Conservation (phyloP, 2,888 invertebrate species). For the Caenorhabditis sp. region DNA sequence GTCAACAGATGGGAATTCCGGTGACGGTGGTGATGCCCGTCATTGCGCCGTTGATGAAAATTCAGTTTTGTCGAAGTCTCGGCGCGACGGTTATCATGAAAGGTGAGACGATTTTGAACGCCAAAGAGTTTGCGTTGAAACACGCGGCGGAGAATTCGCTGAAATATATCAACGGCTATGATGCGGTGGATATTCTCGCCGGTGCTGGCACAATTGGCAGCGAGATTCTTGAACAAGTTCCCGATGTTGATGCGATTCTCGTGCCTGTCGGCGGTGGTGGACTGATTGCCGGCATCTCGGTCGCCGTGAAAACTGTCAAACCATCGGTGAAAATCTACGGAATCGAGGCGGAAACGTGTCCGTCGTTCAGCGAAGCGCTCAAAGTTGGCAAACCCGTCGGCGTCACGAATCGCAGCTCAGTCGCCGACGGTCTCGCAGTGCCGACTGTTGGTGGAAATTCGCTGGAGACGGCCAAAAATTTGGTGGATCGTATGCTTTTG, state of each 20-base stretch:
- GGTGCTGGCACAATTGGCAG: slow-evolving; percentile 93
- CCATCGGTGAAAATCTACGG: slow-evolving; percentile 87
- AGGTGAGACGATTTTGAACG: slow-evolving; percentile 70
- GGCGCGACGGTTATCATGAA: slow-evolving; percentile 85
- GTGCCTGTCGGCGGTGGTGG: slow-evolving; percentile 95
- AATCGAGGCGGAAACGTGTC: slow-evolving; percentile 89
- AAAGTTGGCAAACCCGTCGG: slow-evolving; percentile 78
- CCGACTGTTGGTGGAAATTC: slow-evolving; percentile 88
- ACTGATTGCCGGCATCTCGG: slow-evolving; percentile 86
- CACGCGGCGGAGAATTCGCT: slow-evolving; percentile 79
- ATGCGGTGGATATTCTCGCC: slow-evolving; percentile 92
- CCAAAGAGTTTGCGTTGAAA: slow-evolving; percentile 82
- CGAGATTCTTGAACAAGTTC: slow-evolving; percentile 84
- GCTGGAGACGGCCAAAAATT: slow-evolving; percentile 79
- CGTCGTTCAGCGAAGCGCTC: slow-evolving; percentile 83
- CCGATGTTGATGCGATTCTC: slow-evolving; percentile 85
- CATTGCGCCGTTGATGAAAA: slow-evolving; percentile 93
- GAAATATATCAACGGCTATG: slow-evolving; percentile 90
- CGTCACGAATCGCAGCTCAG: slow-evolving; percentile 79
- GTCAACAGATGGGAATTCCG: slow-evolving; percentile 78
- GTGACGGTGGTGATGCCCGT: slow-evolving; percentile 93
- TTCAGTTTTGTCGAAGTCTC: slow-evolving; percentile 84
- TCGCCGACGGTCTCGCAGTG: slow-evolving; percentile 87
- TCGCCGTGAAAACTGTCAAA: slow-evolving; percentile 85
- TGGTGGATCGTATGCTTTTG: slow-evolving; percentile 76